These are phyloP conservation scores for Cassiopea andromeda DNA, from an alignment of 30 jellyfish, hydroid and myxozoan species.

Conservation along the genomic window DNA sequence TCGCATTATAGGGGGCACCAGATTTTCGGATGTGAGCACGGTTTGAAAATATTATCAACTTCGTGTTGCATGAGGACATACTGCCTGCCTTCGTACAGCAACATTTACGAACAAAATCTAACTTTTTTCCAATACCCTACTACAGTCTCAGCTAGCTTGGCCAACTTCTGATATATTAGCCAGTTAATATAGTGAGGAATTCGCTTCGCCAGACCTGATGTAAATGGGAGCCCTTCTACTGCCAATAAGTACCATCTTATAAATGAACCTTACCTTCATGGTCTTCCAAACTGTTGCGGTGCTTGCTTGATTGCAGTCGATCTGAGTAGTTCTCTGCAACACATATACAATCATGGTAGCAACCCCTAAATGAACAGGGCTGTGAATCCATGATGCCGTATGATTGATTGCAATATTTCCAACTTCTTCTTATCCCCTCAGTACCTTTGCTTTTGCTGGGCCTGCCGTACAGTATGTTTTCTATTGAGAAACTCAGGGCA, in stretches of 20 bases:
- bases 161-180: no score
- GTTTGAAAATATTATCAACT: no score
- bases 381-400: not conserved
- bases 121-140: no score
- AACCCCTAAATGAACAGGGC: slow-evolving; percentile 33
- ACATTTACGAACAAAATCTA: no score
- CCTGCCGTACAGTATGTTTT: slow-evolving; percentile 55
- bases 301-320: slow-evolving; percentile 5
- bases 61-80: no score
- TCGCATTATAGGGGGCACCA: no score
- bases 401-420: slow-evolving; percentile 4
- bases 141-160: no score
- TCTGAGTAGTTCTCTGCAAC: slow-evolving; percentile 37
- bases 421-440: slow-evolving; percentile 22
- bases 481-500: slow-evolving; percentile 55
- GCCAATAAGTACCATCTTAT: not conserved
- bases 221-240: not conserved
- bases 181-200: no score
- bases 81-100: no score
- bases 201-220: no score
- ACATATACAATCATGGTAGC: slow-evolving; percentile 37
- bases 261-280: slow-evolving; percentile 21
- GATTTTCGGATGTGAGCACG: no score
- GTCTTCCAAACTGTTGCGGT: slow-evolving; percentile 33
- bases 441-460: slow-evolving; percentile 5